Evolutionary conservation across 2,888 invertebrate species (phyloP).

Genomic region (Tiphia femorata): DNA sequence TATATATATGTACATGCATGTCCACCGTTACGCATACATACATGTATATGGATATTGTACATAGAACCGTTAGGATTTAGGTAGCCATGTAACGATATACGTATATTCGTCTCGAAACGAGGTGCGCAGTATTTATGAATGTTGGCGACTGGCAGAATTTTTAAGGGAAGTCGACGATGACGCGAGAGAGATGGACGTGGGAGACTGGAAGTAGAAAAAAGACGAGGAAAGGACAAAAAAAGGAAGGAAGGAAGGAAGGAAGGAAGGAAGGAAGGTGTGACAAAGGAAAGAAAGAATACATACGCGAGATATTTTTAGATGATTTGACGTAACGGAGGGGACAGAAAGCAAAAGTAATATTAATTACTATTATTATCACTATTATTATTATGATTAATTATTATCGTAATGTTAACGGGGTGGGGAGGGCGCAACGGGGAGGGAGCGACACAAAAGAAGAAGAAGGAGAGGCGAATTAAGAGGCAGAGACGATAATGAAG

Average conservation of each 20-base stretch:
- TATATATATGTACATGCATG: conserved; percentile 16
- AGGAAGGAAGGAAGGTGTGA: conserved; percentile 17
- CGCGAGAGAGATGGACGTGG: too few relatives aligned
- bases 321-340: conserved; percentile 45
- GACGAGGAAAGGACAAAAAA: too few relatives aligned
- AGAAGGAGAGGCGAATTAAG: background rate
- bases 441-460: background rate
- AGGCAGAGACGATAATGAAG: conserved; percentile 5
- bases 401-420: background rate
- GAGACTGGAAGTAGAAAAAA: too few relatives aligned
- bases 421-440: background rate
- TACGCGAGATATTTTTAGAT: conserved; percentile 54
- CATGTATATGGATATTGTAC: conserved; percentile 15
- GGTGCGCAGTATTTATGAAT: background rate
- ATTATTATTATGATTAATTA: conserved; percentile 3
- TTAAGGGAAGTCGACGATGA: too few relatives aligned
- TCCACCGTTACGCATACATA: conserved; percentile 11
- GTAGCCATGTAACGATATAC: too few relatives aligned
- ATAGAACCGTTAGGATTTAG: too few relatives aligned
- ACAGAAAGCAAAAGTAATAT: conserved; percentile 29
- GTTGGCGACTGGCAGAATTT: background rate
- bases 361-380: conserved; percentile 12
- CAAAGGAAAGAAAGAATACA: conserved; percentile 32
- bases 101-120: background rate
- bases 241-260: background rate